These are phyloP conservation scores for Emmelina monodactyla DNA, from an alignment of 2,888 invertebrate genomes.

Conservation along the genomic window DNA sequence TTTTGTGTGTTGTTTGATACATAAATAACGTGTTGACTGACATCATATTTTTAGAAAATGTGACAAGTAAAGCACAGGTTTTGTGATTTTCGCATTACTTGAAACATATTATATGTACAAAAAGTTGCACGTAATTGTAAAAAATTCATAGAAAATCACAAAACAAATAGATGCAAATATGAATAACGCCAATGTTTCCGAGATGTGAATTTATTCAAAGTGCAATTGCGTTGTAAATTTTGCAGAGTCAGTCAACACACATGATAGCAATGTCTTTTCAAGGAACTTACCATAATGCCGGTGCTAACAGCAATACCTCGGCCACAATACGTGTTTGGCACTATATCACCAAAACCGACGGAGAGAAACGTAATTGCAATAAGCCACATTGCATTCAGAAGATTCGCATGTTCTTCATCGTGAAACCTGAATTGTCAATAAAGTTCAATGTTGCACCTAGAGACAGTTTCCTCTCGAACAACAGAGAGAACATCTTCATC, in stretches of 20 bases:
- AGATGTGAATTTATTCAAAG: too few species aligned
- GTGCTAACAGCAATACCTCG: slow-evolving; percentile 98
- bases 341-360: slow-evolving; percentile 99
- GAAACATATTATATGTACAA: too few species aligned
- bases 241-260: slow-evolving; percentile 59
- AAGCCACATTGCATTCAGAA: slow-evolving; percentile 99
- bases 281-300: slow-evolving; percentile 96
- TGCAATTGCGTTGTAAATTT: too few species aligned
- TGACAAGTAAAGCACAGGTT: neutral
- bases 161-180: too few species aligned
- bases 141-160: too few species aligned
- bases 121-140: too few species aligned
- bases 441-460: slow-evolving; percentile 50
- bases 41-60: slow-evolving; percentile 16
- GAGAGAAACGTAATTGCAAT: slow-evolving; percentile 99
- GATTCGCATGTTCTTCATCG: slow-evolving; percentile 98
- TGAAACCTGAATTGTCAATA: slow-evolving; percentile 84
- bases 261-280: slow-evolving; percentile 34
- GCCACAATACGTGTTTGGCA: slow-evolving; percentile 99
- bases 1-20: slow-evolving; percentile 43
- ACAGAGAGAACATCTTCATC: neutral
- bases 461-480: slow-evolving; percentile 6
- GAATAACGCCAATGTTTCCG: too few species aligned
- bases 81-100: too few species aligned
- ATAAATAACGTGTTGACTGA: slow-evolving; percentile 55